Evolutionary conservation across 37 sponge, comb jelly and placozoan genomes (phyloP).

Genomic region (Hormiphora californensis): DNA sequence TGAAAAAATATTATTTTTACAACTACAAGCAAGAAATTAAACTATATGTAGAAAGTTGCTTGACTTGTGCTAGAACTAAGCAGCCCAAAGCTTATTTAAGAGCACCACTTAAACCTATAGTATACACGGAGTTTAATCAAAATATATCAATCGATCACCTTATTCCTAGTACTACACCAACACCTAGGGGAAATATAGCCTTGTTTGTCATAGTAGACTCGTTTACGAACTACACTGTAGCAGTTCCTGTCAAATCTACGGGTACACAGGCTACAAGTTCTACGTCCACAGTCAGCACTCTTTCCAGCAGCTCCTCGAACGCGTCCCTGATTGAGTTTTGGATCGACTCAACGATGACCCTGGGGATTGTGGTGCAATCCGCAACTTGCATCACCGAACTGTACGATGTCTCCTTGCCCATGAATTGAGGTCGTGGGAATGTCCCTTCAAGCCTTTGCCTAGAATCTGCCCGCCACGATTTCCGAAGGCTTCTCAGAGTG

Average conservation of each 20-base stretch:
- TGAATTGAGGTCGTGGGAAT: too few relatives aligned
- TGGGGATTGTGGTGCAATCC: too few relatives aligned
- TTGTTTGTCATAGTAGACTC: neutral
- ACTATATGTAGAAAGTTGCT: slow-evolving; percentile 7
- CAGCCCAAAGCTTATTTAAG: neutral
- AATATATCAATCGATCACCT: neutral
- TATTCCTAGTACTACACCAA: neutral
- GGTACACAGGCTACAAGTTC: neutral
- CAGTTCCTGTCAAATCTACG: neutral
- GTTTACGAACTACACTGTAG: neutral
- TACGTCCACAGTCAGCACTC: too few relatives aligned
- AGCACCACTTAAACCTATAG: neutral
- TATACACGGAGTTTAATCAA: slow-evolving; percentile 28
- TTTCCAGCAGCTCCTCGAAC: too few relatives aligned
- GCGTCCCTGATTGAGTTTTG: too few relatives aligned
- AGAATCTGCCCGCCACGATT: too few relatives aligned
- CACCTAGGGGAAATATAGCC: neutral
- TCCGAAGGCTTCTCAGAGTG: too few relatives aligned
- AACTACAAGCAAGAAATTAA: slow-evolving; percentile 1
- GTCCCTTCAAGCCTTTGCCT: too few relatives aligned
- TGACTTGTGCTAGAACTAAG: slow-evolving; percentile 20
- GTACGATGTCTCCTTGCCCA: too few relatives aligned
- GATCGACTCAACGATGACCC: too few relatives aligned
- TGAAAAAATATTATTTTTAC: neutral
- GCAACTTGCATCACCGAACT: too few relatives aligned